These are phyloP conservation scores for Xylocopa sonorina DNA, from an alignment of 1,140 invertebrate genomes.

Conservation along the genomic window DNA sequence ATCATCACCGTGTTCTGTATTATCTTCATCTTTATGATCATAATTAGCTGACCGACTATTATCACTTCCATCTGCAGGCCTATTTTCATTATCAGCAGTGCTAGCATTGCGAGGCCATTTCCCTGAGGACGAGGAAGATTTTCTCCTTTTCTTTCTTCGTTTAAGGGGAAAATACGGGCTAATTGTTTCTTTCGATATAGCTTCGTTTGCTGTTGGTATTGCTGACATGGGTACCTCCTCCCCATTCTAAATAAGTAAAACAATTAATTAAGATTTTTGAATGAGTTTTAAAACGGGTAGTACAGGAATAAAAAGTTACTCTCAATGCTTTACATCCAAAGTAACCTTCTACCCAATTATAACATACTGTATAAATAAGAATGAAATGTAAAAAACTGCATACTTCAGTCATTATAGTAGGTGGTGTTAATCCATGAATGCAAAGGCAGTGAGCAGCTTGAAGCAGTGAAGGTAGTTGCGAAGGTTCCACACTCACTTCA, in stretches of 20 bases:
- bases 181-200: conserved; percentile 67
- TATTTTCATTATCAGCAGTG: conserved; percentile 64
- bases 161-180: conserved; percentile 72
- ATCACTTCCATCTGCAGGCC: conserved; percentile 65
- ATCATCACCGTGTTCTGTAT: conserved; percentile 67
- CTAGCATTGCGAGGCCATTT: conserved; percentile 72
- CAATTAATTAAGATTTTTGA: neutral
- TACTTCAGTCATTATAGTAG: conserved; percentile 81
- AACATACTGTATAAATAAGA: no score
- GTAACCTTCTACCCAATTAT: neutral
- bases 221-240: conserved; percentile 77
- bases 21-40: conserved; percentile 73
- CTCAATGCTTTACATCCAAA: no score
- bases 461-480: conserved; percentile 84
- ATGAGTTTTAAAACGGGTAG: no score
- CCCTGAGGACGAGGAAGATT: conserved; percentile 75
- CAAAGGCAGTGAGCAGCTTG: conserved; percentile 85
- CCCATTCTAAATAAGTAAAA: conserved; percentile 71
- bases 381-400: no score
- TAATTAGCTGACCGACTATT: conserved; percentile 70
- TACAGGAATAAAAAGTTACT: no score
- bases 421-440: conserved; percentile 84
- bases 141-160: conserved; percentile 77
- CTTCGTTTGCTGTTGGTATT: conserved; percentile 72
- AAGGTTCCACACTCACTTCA: conserved; percentile 85